Evolutionary conservation across 2,113 vertebrate genomes (phyloP).

Genomic region (Diphyllodes magnificus): DNA sequence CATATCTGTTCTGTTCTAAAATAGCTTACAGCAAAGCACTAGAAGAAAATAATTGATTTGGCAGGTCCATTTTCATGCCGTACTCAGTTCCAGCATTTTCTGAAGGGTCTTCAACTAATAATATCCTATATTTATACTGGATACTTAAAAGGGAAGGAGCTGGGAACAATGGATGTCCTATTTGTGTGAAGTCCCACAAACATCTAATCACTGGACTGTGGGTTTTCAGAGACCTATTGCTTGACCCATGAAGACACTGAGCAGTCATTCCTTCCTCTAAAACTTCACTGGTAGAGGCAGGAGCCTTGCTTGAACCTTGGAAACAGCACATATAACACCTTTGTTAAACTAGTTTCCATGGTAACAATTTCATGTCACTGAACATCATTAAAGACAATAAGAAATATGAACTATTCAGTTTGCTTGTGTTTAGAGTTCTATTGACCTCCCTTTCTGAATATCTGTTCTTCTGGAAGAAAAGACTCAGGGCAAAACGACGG

Average conservation of each 20-base stretch:
- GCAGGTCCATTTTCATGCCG: background rate
- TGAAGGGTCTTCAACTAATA: background rate
- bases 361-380: slow-evolving; percentile 33
- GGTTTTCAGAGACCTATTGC: background rate
- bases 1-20: background rate
- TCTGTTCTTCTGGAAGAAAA: background rate
- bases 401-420: background rate
- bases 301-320: background rate
- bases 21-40: background rate
- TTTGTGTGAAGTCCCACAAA: background rate
- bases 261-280: background rate
- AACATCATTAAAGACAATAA: slow-evolving; percentile 4
- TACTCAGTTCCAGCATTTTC: background rate
- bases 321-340: slow-evolving; percentile 6
- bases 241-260: background rate
- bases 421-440: background rate
- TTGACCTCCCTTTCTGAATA: background rate
- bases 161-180: background rate
- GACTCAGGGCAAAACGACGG: background rate
- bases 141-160: background rate
- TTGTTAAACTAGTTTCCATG: slow-evolving; percentile 53
- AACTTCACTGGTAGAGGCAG: background rate
- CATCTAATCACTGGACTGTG: background rate
- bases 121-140: background rate
- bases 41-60: background rate